phyloP scores from a whole-genome alignment of 2,797 vertebrate species.

The Liparis tanakae region DNA sequence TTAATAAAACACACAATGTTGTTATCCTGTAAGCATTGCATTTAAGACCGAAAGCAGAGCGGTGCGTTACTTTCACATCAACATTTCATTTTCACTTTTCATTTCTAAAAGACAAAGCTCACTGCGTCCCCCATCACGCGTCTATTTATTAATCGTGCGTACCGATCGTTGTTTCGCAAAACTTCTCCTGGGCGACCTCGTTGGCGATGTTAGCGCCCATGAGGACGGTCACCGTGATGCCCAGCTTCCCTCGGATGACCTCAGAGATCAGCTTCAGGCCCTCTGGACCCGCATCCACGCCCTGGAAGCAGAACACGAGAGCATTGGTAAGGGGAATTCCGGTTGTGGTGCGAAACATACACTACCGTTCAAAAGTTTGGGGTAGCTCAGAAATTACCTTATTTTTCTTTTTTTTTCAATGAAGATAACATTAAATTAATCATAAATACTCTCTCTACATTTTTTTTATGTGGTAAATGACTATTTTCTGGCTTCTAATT shows the following conservation, averaged over 20 bases:
- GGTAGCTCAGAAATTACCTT: no score
- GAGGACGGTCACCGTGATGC: slow-evolving; percentile 91
- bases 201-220: slow-evolving; percentile 98
- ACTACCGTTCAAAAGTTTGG: no score
- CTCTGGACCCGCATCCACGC: slow-evolving; percentile 91
- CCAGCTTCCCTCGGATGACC: slow-evolving; percentile 88
- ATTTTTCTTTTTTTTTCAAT: no score
- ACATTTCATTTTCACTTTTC: no score
- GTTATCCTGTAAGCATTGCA: background rate
- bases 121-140: background rate
- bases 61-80: background rate
- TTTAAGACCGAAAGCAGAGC: background rate
- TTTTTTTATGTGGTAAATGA: no score
- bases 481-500: no score
- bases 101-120: background rate
- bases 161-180: slow-evolving; percentile 98
- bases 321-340: background rate
- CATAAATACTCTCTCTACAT: no score
- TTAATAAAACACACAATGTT: no score
- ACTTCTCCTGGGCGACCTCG: slow-evolving; percentile 96
- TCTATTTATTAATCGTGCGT: slow-evolving; percentile 28
- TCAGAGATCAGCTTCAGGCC: slow-evolving; percentile 96
- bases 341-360: fast-evolving
- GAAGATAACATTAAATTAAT: no score
- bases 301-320: slow-evolving; percentile 76